Percentiles rank a stretch among this genome's conserved stretches.
Conservation (phyloP, 2,888 invertebrate species). For the Drosophila mimetica region DNA sequence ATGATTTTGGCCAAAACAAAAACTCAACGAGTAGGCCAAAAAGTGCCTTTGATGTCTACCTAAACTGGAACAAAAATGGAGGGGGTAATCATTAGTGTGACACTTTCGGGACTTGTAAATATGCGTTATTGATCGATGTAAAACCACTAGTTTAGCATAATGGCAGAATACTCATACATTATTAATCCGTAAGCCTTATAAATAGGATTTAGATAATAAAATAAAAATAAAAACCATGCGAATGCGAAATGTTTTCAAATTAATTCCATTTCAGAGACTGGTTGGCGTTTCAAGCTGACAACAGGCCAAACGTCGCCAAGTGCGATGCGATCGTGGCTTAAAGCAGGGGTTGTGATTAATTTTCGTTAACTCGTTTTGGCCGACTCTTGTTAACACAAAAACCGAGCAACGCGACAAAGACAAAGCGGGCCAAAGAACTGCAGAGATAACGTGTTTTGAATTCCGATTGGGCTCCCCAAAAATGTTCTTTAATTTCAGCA, state of each 20-base stretch:
- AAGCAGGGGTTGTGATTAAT: slow-evolving; percentile 64
- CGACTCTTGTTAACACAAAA: slow-evolving; percentile 60
- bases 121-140: slow-evolving; percentile 47
- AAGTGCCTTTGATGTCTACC: slow-evolving; percentile 38
- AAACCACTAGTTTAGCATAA: slow-evolving; percentile 50
- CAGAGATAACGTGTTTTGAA: slow-evolving; percentile 35
- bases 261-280: slow-evolving; percentile 48
- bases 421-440: slow-evolving; percentile 32
- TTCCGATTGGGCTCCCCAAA: slow-evolving; percentile 11
- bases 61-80: slow-evolving; percentile 38
- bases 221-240: slow-evolving; percentile 45
- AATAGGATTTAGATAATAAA: slow-evolving; percentile 67
- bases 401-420: slow-evolving; percentile 26
- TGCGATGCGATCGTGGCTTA: slow-evolving; percentile 26
- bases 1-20: slow-evolving; percentile 54
- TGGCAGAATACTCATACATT: slow-evolving; percentile 65
- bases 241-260: slow-evolving; percentile 50
- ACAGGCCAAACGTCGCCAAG: slow-evolving; percentile 52
- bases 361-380: slow-evolving; percentile 63
- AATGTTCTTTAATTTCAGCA: slow-evolving; percentile 19
- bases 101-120: slow-evolving; percentile 49
- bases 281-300: slow-evolving; percentile 40
- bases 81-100: background rate
- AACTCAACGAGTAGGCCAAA: slow-evolving; percentile 37
- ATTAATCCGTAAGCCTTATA: slow-evolving; percentile 58